Base-by-base conservation (phyloP, 1,140 invertebrate genomes). In the Antheraea mylitta region DNA sequence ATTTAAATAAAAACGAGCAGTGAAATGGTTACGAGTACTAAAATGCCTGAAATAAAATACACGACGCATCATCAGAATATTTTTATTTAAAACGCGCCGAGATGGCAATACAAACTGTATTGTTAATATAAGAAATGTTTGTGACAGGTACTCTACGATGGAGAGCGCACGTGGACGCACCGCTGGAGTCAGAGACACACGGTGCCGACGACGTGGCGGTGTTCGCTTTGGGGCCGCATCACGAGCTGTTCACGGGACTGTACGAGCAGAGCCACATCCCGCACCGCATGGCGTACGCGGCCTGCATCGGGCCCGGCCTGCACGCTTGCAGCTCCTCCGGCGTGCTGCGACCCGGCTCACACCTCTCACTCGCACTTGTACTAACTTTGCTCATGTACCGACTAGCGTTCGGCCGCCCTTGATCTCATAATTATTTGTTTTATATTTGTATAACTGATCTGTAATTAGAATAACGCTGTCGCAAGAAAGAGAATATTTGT, bases 191-290 rank as follows among this genome's bases (percentile, higher is more conserved):
- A 10, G 85, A 87, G 90, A 93, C 71, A 64, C 95, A 96, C 79
- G 95, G 95, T 13, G 95, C 94, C 16, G 95, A 96, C 48, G 95
- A 96, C 86, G 95, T 95, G 10, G 93, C 91, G 0, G 94, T 95
- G 22, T 95, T 94, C 79, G 93, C 95, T 22, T 86, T 80, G 7
- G 95, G 95, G 3, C 94, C 94, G 7, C 93, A 92, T 79, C 88
- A 94, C 36, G 93, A 94, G 72, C 86, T 94, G 58, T 94, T 95
- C 70, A 87, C 92, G 38, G 94, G 95, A 38, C 92, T 93, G 61
- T 93, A 93, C 76, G 94, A 95, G 76, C 95, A 96, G 79, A 94
- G 90, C 74, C 92, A 92, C 69, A 93, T 96, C 66, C 94, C 95
- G 8, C 93, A 94, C 67, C 84, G 94, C 64, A 94, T 95, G 90